Evolutionary conservation across 2,888 invertebrate genomes (phyloP).

Genomic region (Drosophila cyrtoloma): DNA sequence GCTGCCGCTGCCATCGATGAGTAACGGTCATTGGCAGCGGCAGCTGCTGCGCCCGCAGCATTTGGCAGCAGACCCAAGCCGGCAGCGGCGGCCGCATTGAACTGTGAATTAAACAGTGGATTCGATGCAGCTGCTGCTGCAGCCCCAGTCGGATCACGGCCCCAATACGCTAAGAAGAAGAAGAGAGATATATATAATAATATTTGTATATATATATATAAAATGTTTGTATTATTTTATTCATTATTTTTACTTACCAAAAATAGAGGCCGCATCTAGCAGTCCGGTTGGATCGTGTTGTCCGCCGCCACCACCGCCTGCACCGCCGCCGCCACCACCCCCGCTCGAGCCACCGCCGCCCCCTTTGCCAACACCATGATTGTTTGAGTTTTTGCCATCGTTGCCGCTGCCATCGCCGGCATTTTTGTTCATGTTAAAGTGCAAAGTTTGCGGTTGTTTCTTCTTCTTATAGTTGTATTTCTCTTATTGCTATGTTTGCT

Average conservation of each 20-base stretch:
- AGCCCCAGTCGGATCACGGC: conserved; percentile 87
- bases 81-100: conserved; percentile 85
- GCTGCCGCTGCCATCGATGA: conserved; percentile 84
- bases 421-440: conserved; percentile 91
- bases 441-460: conserved; percentile 28
- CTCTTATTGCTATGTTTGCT: conserved; percentile 26
- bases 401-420: conserved; percentile 87
- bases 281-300: conserved; percentile 89
- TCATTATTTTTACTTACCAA: conserved; percentile 85
- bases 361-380: conserved; percentile 75
- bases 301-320: conserved; percentile 53
- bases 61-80: conserved; percentile 84
- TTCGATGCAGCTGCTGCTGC: conserved; percentile 85
- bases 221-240: not conserved
- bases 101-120: conserved; percentile 85
- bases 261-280: conserved; percentile 92
- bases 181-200: too few species aligned
- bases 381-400: conserved; percentile 84
- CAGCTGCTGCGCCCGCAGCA: conserved; percentile 83
- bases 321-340: conserved; percentile 78
- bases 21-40: conserved; percentile 85
- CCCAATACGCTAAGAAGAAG: conserved; percentile 90
- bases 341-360: conserved; percentile 85
- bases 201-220: too few species aligned
- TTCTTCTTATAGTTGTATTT: conserved; percentile 14